These are phyloP conservation scores for Rhinolophus sinicus DNA, from an alignment of 2,113 vertebrate species.

Conservation along the genomic window DNA sequence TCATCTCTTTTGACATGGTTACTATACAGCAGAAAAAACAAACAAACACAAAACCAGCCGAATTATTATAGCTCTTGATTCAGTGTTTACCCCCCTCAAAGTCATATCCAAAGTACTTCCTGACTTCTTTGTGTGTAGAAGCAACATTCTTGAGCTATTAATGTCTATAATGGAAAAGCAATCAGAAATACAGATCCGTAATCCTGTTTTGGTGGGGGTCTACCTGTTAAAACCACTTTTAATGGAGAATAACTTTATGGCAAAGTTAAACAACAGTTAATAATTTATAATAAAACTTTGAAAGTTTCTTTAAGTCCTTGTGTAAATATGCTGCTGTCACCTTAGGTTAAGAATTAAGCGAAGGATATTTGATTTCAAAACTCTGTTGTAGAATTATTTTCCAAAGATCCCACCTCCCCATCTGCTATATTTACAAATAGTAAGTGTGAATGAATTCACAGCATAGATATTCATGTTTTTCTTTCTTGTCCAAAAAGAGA, in stretches of 20 bases:
- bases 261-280: slow-evolving; percentile 29
- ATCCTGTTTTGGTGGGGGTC: not conserved
- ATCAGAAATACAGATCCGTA: not conserved
- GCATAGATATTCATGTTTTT: slow-evolving; percentile 33
- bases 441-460: not conserved
- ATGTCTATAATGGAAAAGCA: slow-evolving; percentile 22
- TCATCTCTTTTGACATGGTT: not conserved
- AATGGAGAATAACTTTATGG: slow-evolving; percentile 35
- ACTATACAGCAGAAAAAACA: not conserved
- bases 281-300: slow-evolving; percentile 65
- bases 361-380: slow-evolving; percentile 51
- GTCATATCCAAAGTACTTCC: not conserved
- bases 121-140: slow-evolving; percentile 18
- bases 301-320: slow-evolving; percentile 59
- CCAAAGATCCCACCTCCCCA: not conserved
- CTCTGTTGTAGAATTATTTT: not conserved
- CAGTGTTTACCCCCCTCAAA: not conserved
- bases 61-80: not conserved
- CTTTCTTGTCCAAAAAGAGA: slow-evolving; percentile 22
- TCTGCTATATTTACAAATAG: not conserved
- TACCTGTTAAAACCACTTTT: slow-evolving; percentile 46
- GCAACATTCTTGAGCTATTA: slow-evolving; percentile 28
- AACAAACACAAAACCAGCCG: too few relatives aligned
- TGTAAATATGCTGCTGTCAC: slow-evolving; percentile 31
- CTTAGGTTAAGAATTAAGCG: slow-evolving; percentile 55